phyloP scores from a whole-genome alignment of 1,140 invertebrate genomes.

The Penaeus chinensis region DNA sequence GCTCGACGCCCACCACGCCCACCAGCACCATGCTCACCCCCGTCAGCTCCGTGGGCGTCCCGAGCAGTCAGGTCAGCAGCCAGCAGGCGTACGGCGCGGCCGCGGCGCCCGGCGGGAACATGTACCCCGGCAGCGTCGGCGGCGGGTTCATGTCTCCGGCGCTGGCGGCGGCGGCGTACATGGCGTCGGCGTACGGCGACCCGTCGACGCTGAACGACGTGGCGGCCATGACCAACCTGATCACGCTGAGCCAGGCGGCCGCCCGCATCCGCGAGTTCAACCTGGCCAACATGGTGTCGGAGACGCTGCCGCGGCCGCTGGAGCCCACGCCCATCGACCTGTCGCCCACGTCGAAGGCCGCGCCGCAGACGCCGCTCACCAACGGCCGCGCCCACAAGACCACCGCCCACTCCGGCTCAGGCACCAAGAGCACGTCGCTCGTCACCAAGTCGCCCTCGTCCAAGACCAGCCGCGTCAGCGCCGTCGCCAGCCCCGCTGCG shows the following conservation, averaged over 20 bases:
- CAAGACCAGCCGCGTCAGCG: not conserved
- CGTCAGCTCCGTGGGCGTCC: not conserved
- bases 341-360: constrained; percentile 46
- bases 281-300: constrained; percentile 44
- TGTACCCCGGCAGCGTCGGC: constrained; percentile 25
- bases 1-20: not conserved
- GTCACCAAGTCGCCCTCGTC: constrained; percentile 24
- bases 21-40: constrained; percentile 9
- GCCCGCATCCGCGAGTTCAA: constrained; percentile 49
- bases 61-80: not conserved
- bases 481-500: not conserved
- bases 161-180: constrained; percentile 31
- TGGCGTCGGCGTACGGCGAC: constrained; percentile 49
- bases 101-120: not conserved
- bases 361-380: constrained; percentile 37
- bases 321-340: constrained; percentile 51
- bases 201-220: constrained; percentile 27
- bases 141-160: constrained; percentile 27
- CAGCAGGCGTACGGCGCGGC: constrained; percentile 8
- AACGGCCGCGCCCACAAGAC: constrained; percentile 34
- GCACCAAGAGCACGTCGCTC: constrained; percentile 18
- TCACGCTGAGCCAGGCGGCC: constrained; percentile 47
- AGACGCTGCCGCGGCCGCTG: constrained; percentile 18
- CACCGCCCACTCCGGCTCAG: not conserved
- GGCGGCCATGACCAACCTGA: constrained; percentile 52